phyloP scores from a whole-genome alignment of 2,888 invertebrate genomes.

The Ormyrus pomaceus region DNA sequence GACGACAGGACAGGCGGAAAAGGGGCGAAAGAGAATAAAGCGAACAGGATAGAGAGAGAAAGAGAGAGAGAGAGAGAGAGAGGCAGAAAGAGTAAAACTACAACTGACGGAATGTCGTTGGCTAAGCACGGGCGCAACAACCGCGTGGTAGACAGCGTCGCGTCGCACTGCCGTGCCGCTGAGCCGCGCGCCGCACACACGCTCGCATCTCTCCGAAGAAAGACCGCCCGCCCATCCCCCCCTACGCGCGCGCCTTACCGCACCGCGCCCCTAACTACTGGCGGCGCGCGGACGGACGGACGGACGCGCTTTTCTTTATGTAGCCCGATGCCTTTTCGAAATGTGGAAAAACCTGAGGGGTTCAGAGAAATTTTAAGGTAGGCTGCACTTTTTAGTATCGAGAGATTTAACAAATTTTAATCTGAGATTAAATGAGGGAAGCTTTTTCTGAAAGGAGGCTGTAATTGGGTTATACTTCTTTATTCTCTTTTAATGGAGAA shows the following conservation, averaged over 20 bases:
- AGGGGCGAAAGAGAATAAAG: not conserved
- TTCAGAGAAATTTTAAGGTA: no score
- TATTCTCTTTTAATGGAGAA: no score
- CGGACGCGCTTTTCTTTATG: no score
- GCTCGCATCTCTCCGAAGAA: slow-evolving; percentile 58
- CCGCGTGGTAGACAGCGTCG: slow-evolving; percentile 72
- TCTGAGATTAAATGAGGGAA: no score
- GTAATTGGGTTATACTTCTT: no score
- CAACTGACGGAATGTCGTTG: not conserved
- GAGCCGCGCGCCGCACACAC: slow-evolving; percentile 57
- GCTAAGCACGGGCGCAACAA: slow-evolving; percentile 56
- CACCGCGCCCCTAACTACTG: slow-evolving; percentile 57
- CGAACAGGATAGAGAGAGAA: not conserved
- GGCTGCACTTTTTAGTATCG: no score
- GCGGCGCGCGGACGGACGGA: not conserved
- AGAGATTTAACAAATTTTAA: no score
- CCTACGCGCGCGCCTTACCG: slow-evolving; percentile 43
- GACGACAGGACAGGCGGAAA: not conserved
- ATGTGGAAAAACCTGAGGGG: no score
- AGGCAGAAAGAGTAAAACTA: slow-evolving; percentile 21
- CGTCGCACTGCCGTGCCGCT: slow-evolving; percentile 72
- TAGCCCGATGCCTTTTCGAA: no score
- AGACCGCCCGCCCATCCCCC: slow-evolving; percentile 51
- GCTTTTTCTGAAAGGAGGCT: no score
- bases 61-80: slow-evolving; percentile 47